Base-by-base conservation (phyloP, 2,797 vertebrate genomes). In the Botia almorhae region DNA sequence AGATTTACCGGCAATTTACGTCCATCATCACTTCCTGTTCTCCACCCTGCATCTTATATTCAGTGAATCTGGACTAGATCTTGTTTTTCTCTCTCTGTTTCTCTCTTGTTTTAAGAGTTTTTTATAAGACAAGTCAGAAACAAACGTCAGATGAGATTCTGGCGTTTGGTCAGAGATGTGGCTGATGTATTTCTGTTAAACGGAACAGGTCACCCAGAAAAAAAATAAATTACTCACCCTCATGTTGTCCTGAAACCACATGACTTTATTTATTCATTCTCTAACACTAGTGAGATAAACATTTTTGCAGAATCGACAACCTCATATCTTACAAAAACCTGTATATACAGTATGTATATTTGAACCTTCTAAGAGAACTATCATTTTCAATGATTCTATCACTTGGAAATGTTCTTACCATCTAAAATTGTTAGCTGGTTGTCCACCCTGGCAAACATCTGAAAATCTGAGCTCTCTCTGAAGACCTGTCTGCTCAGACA, bases 1-100 rank as follows among this genome's bases (percentile, higher is more conserved):
- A 87, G 91, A 92, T 92, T 92, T 92, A 91, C 82, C 56, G 89
- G 75, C 91, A 91, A 93, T 93, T 92, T 93, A 87, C 84, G 83
- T 85, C 87, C 88, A 90, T 94, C 90, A 90, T 88, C 84, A 81
- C 89, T 74, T 73, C 78, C 53, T 85, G 77, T 80, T 85, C 87
- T 88, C 85, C 80, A 87, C 85, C 83, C 51, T 81, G 82, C 67
- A 78, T 65, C 68, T 78, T 71, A 70, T 65, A 61, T 79, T 86
- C 56, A 75, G 75, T 81, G 77, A 80, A 76, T 78, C 56, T 80
- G 81, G 74, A 55, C 81, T 78, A 26, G 53, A 36, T 82, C 7
- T 73, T 43, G 16, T 70, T n/a, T 72, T 23, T 80, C 19, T 70
- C 7, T 68, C 19, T 43, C 63, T 81, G 70, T 75, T 11, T 73